Percentiles rank a stretch among this genome's conserved stretches.
phyloP scores from a whole-genome alignment of 2,113 vertebrate genomes.

The Melanerpes aurifrons region DNA sequence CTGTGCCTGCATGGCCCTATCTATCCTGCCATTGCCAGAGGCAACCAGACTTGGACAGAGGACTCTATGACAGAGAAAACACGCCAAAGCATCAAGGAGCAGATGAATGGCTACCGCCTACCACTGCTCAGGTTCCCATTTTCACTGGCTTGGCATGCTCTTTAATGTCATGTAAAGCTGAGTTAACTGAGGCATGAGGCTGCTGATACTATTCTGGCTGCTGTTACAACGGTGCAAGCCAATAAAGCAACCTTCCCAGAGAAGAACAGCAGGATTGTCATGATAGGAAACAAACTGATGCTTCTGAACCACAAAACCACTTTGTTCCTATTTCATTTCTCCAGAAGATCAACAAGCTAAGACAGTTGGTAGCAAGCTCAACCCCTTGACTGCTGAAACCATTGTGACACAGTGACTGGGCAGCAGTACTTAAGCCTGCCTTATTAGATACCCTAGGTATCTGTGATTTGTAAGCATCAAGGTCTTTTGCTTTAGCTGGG shows the following conservation, averaged over 20 bases:
- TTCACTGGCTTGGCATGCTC: background rate
- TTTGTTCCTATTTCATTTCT: background rate
- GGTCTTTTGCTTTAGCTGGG: background rate
- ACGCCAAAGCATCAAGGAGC: slow-evolving; percentile 13
- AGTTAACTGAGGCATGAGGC: slow-evolving; percentile 18
- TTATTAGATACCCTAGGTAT: background rate
- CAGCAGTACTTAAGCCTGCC: background rate
- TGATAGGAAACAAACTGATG: background rate
- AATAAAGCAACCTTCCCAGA: slow-evolving; percentile 23
- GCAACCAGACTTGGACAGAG: background rate
- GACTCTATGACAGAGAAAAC: slow-evolving; percentile 19
- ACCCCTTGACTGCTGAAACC: background rate
- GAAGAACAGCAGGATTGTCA: background rate
- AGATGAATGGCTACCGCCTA: background rate
- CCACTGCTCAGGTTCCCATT: background rate
- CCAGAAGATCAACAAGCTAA: background rate
- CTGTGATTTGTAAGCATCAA: background rate
- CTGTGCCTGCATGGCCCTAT: background rate
- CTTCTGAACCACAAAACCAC: background rate
- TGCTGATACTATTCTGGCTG: slow-evolving; percentile 26
- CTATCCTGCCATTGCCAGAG: background rate
- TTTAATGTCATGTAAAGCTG: slow-evolving; percentile 32
- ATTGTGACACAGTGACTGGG: background rate
- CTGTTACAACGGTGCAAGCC: background rate
- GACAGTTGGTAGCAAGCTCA: background rate